These are phyloP conservation scores for Brachypterus glaber DNA, from an alignment of 2,888 invertebrate genomes.

Conservation along the genomic window DNA sequence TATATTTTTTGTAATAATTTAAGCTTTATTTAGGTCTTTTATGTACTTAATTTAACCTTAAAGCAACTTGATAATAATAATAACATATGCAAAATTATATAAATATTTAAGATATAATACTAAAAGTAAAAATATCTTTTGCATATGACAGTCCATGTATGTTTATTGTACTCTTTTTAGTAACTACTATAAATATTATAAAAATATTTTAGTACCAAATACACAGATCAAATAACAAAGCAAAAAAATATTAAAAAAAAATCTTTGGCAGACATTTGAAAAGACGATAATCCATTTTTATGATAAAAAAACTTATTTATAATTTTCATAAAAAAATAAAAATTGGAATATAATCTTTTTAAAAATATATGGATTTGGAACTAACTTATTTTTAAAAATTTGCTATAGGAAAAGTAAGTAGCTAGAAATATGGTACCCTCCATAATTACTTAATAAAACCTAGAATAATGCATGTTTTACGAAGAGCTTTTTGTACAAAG, in stretches of 20 bases:
- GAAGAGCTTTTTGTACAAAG: slow-evolving; percentile 42
- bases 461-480: slow-evolving; percentile 41
- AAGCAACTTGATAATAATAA: slow-evolving; percentile 38
- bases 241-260: too few species aligned
- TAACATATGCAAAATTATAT: slow-evolving; percentile 36
- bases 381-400: too few species aligned
- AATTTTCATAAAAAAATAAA: too few species aligned
- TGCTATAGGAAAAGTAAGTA: slow-evolving; percentile 30
- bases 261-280: too few species aligned
- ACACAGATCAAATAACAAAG: too few species aligned
- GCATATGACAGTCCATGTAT: slow-evolving; percentile 41
- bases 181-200: too few species aligned
- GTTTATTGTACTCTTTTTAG: slow-evolving; percentile 32
- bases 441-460: slow-evolving; percentile 36
- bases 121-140: slow-evolving; percentile 32
- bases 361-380: too few species aligned
- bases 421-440: slow-evolving; percentile 43
- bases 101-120: slow-evolving; percentile 27
- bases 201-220: too few species aligned
- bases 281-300: too few species aligned
- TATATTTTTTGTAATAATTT: slow-evolving; percentile 11
- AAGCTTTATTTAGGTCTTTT: slow-evolving; percentile 10
- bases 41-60: slow-evolving; percentile 29
- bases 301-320: too few species aligned
- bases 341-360: too few species aligned